Conservation (phyloP, 1,140 invertebrate genomes). For the Drosophila fuyamai region DNA sequence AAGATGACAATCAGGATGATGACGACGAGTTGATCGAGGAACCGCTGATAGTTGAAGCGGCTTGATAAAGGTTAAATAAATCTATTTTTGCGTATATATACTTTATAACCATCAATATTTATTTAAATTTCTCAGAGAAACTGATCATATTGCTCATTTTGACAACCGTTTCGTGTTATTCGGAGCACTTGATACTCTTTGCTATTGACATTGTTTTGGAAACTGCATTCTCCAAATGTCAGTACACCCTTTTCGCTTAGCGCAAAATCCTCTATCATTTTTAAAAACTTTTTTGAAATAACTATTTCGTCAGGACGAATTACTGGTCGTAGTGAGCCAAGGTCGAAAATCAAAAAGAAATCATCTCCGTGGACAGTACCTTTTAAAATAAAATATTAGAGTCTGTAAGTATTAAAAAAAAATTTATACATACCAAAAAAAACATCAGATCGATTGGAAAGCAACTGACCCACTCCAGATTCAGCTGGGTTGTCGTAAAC, state of each 20-base stretch:
- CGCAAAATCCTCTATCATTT: slow-evolving; percentile 52
- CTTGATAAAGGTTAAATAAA: slow-evolving; percentile 16
- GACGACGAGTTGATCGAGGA: slow-evolving; percentile 32
- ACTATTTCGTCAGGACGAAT: slow-evolving; percentile 42
- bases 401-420: neutral
- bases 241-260: slow-evolving; percentile 3
- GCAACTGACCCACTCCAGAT: slow-evolving; percentile 20
- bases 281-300: slow-evolving; percentile 46
- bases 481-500: slow-evolving; percentile 60
- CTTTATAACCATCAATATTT: neutral
- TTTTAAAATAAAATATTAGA: neutral
- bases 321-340: neutral
- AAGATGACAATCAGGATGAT: slow-evolving; percentile 13
- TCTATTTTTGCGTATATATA: slow-evolving; percentile 1
- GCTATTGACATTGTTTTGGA: slow-evolving; percentile 23
- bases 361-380: slow-evolving; percentile 35
- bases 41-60: neutral
- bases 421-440: slow-evolving; percentile 22
- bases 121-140: neutral
- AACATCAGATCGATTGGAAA: slow-evolving; percentile 49
- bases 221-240: slow-evolving; percentile 25
- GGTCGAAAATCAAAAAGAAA: slow-evolving; percentile 21
- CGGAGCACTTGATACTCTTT: slow-evolving; percentile 11
- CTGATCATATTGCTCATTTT: slow-evolving; percentile 16
- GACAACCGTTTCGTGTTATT: slow-evolving; percentile 27